Conservation (phyloP, 1,140 invertebrate genomes). For the Hesperophylax magnus region DNA sequence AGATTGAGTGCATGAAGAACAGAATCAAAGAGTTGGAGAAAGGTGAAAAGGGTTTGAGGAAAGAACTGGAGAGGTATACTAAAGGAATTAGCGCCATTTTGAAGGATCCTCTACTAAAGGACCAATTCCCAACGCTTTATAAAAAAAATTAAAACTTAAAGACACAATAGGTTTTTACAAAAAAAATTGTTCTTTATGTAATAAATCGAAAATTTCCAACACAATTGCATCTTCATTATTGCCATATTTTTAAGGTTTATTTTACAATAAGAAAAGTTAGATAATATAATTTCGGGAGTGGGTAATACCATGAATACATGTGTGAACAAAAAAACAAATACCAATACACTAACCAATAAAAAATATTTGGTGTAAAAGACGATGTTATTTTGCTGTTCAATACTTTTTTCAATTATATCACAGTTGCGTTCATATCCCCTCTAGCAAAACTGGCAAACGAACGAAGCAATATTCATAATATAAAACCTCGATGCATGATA, state of each 20-base stretch:
- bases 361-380: too few species aligned
- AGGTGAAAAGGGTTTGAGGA: background rate
- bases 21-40: background rate
- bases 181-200: too few species aligned
- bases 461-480: conserved; percentile 5
- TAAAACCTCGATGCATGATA: conserved; percentile 8
- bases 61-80: background rate
- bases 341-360: too few species aligned
- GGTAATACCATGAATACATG: too few species aligned
- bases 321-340: too few species aligned
- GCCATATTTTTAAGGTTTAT: too few species aligned
- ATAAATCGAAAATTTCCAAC: too few species aligned
- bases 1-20: background rate
- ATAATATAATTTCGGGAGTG: too few species aligned
- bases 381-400: too few species aligned
- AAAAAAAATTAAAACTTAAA: background rate
- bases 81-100: background rate
- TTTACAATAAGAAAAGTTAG: too few species aligned
- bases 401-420: background rate
- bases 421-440: conserved; percentile 16
- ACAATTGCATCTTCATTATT: too few species aligned
- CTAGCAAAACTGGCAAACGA: conserved; percentile 23
- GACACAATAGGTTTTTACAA: background rate
- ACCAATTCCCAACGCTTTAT: background rate
- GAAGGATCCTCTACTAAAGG: background rate